Conservation (phyloP, 2,888 invertebrate species). For the Leptinotarsa tumamoca region DNA sequence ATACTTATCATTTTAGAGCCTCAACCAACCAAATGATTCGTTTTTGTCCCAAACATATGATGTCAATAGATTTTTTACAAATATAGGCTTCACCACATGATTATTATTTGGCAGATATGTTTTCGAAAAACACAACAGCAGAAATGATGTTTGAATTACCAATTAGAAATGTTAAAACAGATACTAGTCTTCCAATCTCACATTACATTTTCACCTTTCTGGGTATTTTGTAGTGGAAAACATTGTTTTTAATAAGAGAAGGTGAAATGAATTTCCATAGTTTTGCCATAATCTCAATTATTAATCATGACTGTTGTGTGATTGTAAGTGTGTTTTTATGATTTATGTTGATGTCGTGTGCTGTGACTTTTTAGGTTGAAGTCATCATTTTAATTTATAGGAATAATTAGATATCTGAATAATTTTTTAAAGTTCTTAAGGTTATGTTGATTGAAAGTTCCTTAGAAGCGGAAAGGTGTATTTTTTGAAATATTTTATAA, state of each 20-base stretch:
- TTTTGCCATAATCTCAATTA: constrained; percentile 1
- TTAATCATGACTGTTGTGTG: not conserved
- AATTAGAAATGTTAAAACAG: not conserved
- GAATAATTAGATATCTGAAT: not conserved
- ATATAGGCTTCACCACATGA: constrained; percentile 4
- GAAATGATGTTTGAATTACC: too few relatives aligned
- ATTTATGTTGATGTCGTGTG: not conserved
- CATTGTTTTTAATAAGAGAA: too few relatives aligned
- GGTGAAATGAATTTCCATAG: not conserved
- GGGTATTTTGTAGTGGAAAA: not conserved
- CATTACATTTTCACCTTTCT: not conserved
- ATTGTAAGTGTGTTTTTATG: not conserved
- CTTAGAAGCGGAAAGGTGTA: not conserved
- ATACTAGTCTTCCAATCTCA: not conserved
- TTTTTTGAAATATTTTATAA: constrained; percentile 2
- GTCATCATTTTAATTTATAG: not conserved
- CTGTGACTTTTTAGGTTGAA: not conserved
- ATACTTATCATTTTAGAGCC: not conserved
- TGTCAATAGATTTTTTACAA: not conserved
- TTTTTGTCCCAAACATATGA: not conserved
- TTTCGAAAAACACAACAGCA: not conserved
- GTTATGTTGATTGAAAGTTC: not conserved
- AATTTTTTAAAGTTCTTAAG: not conserved
- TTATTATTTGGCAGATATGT: not conserved
- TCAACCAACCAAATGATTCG: not conserved